Evolutionary conservation across 2,888 invertebrate genomes (phyloP).

Genomic region (Sinelater perroti): DNA sequence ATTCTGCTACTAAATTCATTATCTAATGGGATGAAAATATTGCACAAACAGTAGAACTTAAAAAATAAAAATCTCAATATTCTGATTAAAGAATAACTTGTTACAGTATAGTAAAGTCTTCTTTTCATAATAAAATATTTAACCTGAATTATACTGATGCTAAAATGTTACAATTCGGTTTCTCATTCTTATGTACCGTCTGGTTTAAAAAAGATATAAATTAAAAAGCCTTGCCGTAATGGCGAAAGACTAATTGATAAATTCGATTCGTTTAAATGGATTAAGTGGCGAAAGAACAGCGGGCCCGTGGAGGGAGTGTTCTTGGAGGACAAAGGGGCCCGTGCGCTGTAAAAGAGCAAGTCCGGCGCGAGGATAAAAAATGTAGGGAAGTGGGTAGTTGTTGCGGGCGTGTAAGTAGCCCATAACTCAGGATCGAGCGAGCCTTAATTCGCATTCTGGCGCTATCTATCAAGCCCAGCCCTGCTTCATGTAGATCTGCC

Average conservation of each 20-base stretch:
- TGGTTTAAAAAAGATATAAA: slow-evolving; percentile 5
- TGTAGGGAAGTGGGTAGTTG: slow-evolving; percentile 48
- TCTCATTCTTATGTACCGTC: too few species aligned
- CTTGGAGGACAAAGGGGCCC: slow-evolving; percentile 21
- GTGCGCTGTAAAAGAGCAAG: slow-evolving; percentile 28
- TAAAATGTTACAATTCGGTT: too few species aligned
- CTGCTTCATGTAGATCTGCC: slow-evolving; percentile 45
- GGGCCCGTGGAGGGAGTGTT: neutral
- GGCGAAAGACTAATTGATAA: slow-evolving; percentile 20
- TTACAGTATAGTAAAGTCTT: too few species aligned
- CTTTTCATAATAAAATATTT: too few species aligned
- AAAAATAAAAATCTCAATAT: too few species aligned
- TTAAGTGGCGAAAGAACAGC: slow-evolving; percentile 6
- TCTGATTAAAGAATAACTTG: too few species aligned
- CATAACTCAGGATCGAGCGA: slow-evolving; percentile 53
- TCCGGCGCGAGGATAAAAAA: slow-evolving; percentile 34
- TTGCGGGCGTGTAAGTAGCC: slow-evolving; percentile 51
- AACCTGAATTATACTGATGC: too few species aligned
- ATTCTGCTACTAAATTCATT: too few species aligned
- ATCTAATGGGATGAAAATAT: too few species aligned
- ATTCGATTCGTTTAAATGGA: slow-evolving; percentile 22
- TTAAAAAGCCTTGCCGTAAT: slow-evolving; percentile 4
- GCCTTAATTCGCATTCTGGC: slow-evolving; percentile 50
- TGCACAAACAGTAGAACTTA: too few species aligned
- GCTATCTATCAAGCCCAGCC: slow-evolving; percentile 54